phyloP scores from a whole-genome alignment of 2,113 vertebrate species.

The Sebastes fasciatus region DNA sequence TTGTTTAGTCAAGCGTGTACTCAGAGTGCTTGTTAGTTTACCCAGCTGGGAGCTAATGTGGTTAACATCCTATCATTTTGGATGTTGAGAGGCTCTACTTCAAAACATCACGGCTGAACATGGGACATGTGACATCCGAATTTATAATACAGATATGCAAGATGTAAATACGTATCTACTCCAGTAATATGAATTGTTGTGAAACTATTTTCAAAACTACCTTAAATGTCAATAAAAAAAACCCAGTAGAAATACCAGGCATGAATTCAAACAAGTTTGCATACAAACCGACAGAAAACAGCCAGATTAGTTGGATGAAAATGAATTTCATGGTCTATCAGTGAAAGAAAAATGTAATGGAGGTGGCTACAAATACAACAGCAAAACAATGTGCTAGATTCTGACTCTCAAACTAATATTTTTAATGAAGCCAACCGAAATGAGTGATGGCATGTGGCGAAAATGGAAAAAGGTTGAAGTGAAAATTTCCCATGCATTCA shows the following conservation, averaged over 20 bases:
- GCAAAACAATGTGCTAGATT: too few relatives aligned
- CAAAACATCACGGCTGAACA: constrained; percentile 9
- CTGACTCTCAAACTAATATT: too few relatives aligned
- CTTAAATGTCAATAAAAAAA: background rate
- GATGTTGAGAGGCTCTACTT: constrained; percentile 20
- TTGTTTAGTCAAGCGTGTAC: constrained; percentile 52
- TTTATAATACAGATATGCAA: constrained; percentile 12
- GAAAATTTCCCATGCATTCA: background rate
- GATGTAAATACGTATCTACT: constrained; percentile 19
- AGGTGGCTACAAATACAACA: too few relatives aligned
- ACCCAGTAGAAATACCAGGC: background rate
- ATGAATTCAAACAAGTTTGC: background rate
- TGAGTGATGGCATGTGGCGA: background rate
- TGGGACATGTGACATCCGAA: background rate
- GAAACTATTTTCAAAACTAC: background rate
- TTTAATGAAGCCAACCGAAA: background rate
- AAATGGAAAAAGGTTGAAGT: background rate
- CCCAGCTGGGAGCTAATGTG: constrained; percentile 45
- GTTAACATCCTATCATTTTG: constrained; percentile 60
- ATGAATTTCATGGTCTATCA: background rate
- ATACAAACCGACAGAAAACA: background rate
- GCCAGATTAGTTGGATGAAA: background rate
- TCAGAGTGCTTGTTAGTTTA: constrained; percentile 55
- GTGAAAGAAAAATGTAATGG: background rate
- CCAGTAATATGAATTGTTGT: constrained; percentile 1